A percentile compares a stretch with the other conserved stretches of the same genome.
These are phyloP conservation scores for Metallyticus violacea DNA, from an alignment of 2,888 invertebrate species.

Conservation along the genomic window DNA sequence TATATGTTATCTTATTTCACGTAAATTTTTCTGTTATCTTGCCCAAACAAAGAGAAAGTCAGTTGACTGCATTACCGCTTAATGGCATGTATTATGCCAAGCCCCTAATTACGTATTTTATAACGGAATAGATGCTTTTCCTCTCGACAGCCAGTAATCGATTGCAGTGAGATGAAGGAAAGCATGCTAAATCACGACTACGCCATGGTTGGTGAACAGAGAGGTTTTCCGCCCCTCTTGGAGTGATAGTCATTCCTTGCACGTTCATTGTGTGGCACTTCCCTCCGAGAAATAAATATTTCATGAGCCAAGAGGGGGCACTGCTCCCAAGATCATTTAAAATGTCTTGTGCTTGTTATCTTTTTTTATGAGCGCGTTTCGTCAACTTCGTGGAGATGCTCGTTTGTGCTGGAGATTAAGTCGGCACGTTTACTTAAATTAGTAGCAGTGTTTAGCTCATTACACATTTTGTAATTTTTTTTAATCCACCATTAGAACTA, in stretches of 20 bases:
- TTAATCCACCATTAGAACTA: not conserved
- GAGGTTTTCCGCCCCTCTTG: not conserved
- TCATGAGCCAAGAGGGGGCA: not conserved
- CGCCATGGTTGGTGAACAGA: no score
- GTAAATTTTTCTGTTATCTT: no score
- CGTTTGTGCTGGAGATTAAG: not conserved
- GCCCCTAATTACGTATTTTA: no score
- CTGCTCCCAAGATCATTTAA: not conserved
- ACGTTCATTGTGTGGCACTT: not conserved
- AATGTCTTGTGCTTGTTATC: not conserved
- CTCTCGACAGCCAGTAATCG: not conserved
- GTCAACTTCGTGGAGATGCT: not conserved
- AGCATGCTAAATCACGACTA: not conserved
- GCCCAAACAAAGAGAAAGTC: no score
- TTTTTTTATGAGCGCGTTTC: not conserved
- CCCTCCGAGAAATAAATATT: not conserved
- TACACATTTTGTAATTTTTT: not conserved
- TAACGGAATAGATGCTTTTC: no score
- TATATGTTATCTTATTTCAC: no score
- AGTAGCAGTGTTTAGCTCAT: not conserved
- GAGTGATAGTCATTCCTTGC: not conserved
- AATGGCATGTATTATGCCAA: no score
- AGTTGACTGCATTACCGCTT: no score
- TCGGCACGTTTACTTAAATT: not conserved
- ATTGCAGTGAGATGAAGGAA: no score